Evolutionary conservation across 1,140 invertebrate species (phyloP).

Genomic region (Conus betulinus): DNA sequence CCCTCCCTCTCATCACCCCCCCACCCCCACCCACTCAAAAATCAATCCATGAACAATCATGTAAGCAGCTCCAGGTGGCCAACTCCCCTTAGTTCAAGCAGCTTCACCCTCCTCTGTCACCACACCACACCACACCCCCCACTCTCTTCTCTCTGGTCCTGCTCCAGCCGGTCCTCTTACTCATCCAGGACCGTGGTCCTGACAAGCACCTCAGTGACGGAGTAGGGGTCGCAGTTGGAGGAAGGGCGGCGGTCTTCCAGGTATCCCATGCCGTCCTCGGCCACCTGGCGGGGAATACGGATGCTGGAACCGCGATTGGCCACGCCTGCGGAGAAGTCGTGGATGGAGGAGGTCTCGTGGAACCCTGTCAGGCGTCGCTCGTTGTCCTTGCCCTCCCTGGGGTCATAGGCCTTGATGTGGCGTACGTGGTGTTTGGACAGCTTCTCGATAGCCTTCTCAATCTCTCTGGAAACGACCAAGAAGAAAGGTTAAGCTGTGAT

Average conservation of each 20-base stretch:
- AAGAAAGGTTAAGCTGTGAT: neutral
- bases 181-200: conserved; percentile 62
- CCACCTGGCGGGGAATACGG: conserved; percentile 80
- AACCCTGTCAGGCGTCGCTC: conserved; percentile 76
- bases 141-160: neutral
- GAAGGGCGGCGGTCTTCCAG: conserved; percentile 95
- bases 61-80: too few species aligned
- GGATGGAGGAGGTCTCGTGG: conserved; percentile 75
- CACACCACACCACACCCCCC: neutral
- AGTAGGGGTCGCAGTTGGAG: conserved; percentile 96
- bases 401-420: conserved; percentile 94
- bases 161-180: neutral
- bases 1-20: too few species aligned
- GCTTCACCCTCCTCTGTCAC: neutral
- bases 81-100: neutral
- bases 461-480: conserved; percentile 64
- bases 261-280: conserved; percentile 93
- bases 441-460: conserved; percentile 82
- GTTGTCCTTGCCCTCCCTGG: conserved; percentile 78
- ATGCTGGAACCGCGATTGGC: conserved; percentile 78
- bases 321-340: conserved; percentile 76
- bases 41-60: too few species aligned
- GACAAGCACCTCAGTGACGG: conserved; percentile 73
- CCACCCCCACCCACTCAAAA: too few species aligned
- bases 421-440: conserved; percentile 88